Conservation (phyloP, 2,797 vertebrate species). For the Parauchenoglanis ngamensis region DNA sequence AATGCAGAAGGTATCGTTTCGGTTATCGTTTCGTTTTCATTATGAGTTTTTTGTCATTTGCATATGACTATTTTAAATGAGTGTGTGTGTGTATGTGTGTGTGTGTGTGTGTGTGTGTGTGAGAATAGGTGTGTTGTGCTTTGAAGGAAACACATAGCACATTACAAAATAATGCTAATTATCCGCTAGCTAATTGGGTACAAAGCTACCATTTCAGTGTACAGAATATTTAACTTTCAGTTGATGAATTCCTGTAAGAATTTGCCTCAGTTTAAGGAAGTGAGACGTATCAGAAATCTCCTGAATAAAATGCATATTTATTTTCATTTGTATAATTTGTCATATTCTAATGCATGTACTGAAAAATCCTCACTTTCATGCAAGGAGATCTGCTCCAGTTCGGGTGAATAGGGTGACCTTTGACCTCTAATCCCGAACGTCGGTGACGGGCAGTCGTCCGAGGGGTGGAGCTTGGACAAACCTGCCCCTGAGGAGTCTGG, state of each 20-base stretch:
- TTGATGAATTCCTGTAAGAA: neutral
- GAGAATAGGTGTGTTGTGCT: neutral
- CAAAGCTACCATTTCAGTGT: neutral
- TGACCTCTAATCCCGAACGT: constrained; percentile 82
- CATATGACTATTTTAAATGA: neutral
- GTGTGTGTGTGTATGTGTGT: no score
- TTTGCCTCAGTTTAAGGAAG: neutral
- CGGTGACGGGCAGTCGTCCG: constrained; percentile 78
- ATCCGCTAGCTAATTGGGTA: neutral
- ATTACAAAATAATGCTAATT: neutral
- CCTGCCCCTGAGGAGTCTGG: constrained; percentile 78
- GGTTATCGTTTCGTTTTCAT: neutral
- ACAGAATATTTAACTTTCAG: no score
- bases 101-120: neutral
- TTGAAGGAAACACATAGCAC: neutral
- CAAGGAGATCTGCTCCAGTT: constrained; percentile 86
- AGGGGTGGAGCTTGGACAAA: constrained; percentile 76
- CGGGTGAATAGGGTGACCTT: constrained; percentile 82
- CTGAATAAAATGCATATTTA: neutral
- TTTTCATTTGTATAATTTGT: neutral
- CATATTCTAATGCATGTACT: neutral
- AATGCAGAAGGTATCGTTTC: neutral
- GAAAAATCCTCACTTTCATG: constrained; percentile 98
- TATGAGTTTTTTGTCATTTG: neutral
- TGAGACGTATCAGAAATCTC: neutral